phyloP scores from a whole-genome alignment of 2,797 vertebrate genomes.

The Cephalopachus bancanus region DNA sequence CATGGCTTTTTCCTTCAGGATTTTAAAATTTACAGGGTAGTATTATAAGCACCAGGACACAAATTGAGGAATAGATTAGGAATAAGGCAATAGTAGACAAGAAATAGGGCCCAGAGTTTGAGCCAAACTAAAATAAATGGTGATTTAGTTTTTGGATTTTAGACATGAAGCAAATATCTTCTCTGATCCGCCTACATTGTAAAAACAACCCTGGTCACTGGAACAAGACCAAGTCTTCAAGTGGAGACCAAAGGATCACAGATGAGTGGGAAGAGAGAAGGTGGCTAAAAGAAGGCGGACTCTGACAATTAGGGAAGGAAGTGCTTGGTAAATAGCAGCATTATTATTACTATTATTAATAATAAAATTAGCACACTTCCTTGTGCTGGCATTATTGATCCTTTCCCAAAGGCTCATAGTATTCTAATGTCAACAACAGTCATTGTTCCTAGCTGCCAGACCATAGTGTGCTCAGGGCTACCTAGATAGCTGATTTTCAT shows the following conservation, averaged over 20 bases:
- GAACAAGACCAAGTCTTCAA: background rate
- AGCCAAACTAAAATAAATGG: background rate
- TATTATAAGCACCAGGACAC: background rate
- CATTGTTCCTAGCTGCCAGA: background rate
- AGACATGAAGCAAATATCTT: constrained; percentile 32
- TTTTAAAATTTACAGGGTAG: background rate
- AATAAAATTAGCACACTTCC: background rate
- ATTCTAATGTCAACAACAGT: background rate
- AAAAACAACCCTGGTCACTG: background rate
- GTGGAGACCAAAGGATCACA: background rate
- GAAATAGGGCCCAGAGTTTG: constrained; percentile 7
- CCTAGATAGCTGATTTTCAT: background rate
- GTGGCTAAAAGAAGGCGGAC: background rate
- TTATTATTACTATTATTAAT: background rate
- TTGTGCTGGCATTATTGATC: background rate
- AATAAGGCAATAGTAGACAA: background rate
- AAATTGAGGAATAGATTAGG: background rate
- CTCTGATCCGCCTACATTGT: background rate
- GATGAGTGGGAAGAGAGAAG: background rate
- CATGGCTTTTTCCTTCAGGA: background rate
- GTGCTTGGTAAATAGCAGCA: background rate
- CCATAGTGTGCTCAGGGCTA: background rate
- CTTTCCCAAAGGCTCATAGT: background rate
- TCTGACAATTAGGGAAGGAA: background rate
- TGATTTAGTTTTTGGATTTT: background rate